Conservation (phyloP, 1,140 invertebrate species). For the Adelges cooleyi region DNA sequence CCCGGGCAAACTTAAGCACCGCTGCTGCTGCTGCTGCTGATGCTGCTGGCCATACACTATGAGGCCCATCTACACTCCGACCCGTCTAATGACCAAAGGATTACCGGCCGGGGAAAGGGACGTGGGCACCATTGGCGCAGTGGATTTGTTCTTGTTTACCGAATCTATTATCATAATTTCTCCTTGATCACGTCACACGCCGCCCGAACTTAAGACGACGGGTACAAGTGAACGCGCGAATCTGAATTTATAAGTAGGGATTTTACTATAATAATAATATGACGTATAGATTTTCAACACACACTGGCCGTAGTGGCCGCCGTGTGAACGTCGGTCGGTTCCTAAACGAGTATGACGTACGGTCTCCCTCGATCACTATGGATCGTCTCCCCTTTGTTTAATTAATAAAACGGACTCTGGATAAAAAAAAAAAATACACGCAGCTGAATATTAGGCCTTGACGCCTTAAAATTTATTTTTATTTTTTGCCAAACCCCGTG, state of each 20-base stretch:
- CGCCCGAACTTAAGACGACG: neutral
- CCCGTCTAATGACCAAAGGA: constrained; percentile 25
- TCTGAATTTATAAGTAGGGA: constrained; percentile 15
- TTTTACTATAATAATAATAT: too few species aligned
- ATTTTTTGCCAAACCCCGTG: too few species aligned
- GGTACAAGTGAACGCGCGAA: neutral
- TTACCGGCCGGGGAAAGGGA: neutral
- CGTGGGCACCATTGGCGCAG: neutral
- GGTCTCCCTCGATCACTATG: neutral
- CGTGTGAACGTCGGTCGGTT: neutral
- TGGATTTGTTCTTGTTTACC: constrained; percentile 23
- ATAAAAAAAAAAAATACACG: too few species aligned
- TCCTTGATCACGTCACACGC: constrained; percentile 20
- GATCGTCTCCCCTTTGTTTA: too few species aligned
- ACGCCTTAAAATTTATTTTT: too few species aligned
- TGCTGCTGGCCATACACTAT: neutral
- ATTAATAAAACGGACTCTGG: too few species aligned
- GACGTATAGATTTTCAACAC: too few species aligned
- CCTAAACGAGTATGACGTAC: neutral
- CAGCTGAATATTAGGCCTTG: too few species aligned
- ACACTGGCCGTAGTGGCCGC: neutral
- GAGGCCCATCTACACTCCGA: neutral
- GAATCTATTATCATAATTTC: constrained; percentile 27
- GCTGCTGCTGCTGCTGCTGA: neutral
- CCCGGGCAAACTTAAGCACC: constrained; percentile 4